Percentiles rank a stretch among this genome's conserved stretches.
Evolutionary conservation across 2,113 vertebrate genomes (phyloP).

Genomic region (Jacana jacana): DNA sequence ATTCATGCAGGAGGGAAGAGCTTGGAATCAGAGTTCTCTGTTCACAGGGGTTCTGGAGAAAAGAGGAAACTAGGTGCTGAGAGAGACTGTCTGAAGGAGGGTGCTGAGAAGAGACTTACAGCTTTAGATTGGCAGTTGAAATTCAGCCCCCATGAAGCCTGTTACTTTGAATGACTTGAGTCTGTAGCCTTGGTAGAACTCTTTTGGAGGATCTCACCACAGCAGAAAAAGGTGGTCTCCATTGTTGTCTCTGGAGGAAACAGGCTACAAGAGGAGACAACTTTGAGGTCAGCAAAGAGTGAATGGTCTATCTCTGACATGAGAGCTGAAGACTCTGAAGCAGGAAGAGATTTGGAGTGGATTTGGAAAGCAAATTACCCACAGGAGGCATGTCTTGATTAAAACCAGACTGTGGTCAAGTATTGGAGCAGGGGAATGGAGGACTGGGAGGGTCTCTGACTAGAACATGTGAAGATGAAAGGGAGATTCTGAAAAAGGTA

Average conservation of each 20-base stretch:
- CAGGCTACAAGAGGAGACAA: neutral
- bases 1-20: neutral
- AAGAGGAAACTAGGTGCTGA: neutral
- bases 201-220: neutral
- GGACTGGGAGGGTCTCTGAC: neutral
- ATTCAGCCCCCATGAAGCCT: neutral
- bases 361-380: neutral
- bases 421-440: neutral
- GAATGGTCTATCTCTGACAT: neutral
- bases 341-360: neutral
- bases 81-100: neutral
- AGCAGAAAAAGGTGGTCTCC: neutral
- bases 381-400: neutral
- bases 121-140: neutral
- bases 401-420: neutral
- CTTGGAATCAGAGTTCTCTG: neutral
- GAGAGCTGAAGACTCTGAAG: neutral
- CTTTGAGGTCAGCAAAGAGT: neutral
- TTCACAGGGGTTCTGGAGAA: neutral
- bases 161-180: neutral
- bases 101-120: neutral
- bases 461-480: neutral
- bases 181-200: neutral
- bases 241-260: fast-evolving
- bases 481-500: neutral